phyloP scores from a whole-genome alignment of 2,113 vertebrate genomes.

The Delphinus delphis region DNA sequence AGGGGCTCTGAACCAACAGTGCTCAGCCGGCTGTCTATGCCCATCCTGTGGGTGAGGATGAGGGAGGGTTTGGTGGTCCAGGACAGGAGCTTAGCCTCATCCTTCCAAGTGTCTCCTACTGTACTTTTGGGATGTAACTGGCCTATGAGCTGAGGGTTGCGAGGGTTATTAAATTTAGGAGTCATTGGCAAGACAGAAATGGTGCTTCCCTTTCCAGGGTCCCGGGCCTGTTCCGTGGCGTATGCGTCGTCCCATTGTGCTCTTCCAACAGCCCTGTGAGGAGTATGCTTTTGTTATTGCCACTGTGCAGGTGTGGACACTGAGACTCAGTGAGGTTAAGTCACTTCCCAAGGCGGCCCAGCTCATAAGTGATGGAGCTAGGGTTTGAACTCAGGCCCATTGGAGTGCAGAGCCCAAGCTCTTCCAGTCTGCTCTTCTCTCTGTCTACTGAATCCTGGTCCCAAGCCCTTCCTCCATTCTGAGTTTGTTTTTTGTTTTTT shows the following conservation, averaged over 20 bases:
- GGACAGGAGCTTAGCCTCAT: neutral
- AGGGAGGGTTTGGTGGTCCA: neutral
- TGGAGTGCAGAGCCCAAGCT: neutral
- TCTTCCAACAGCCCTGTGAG: neutral
- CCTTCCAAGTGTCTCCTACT: neutral
- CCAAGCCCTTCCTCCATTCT: neutral
- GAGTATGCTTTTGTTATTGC: rapidly evolving
- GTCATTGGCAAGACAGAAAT: neutral
- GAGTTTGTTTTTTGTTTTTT: neutral
- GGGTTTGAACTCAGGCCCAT: neutral
- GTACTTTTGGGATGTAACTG: neutral
- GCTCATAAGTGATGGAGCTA: neutral
- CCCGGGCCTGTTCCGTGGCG: neutral
- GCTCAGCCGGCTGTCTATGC: rapidly evolving
- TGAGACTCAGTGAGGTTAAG: neutral
- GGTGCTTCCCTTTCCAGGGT: neutral
- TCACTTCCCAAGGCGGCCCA: neutral
- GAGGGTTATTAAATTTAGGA: neutral
- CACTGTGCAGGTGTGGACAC: neutral
- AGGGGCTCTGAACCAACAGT: neutral
- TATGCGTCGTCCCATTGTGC: neutral
- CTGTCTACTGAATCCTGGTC: neutral
- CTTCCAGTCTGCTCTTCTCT: no score
- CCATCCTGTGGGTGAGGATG: neutral
- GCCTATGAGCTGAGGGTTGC: neutral